Evolutionary conservation across 2,797 vertebrate genomes (phyloP), one percentile per base, ranked within the genome.

Genomic region (Bufotes viridis): DNA sequence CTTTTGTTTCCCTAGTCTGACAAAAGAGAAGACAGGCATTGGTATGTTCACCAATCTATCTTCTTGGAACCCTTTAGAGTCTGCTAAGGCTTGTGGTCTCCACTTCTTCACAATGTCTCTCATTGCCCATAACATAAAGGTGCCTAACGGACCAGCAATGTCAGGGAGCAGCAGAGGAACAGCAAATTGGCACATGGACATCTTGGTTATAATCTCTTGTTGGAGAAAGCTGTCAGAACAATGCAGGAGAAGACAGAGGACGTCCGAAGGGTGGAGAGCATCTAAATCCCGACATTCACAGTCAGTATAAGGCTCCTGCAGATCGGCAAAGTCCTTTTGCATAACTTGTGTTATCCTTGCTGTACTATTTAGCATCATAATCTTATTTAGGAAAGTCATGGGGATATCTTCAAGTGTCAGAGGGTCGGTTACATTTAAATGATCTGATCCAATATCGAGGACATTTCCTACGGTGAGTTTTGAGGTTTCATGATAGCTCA

Each of bases 181-280:
- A 34, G 96, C 94, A 87, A 97, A 97, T 91, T 95, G 94, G 90
- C 96, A 97, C 92, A 96, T 94, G 0, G 95, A 95, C 96, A 97
- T 96, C 91, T 96, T 96, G 3, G 90, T 89, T 6, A 94, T 22
- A 12, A 97, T 90, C 81, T 97, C 96, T 88, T 97, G 96, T 22
- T 94, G 96, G 2, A 97, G 92, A 87, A 96, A 95, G 20, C 92
- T 91, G 84, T 96, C 95, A 12, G 96, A 94, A 76, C 95, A 96
- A 79, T 94, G 93, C 83, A 95, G 94, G n/a, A 96, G 93, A 24
- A 94, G 95, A 24, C 95, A 92, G n/a, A 97, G 92, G 7, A 97
- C 92, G 92, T 97, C 96, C 87, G 96, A 91, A 5, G 96, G 96
- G 87, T 96, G 89, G 87, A 93, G 60, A 22, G 7, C 60, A 4